A percentile compares a stretch with the other conserved stretches of the same genome.
These are phyloP conservation scores for Conus ventricosus DNA, from an alignment of 1,140 invertebrate species.

Conservation along the genomic window DNA sequence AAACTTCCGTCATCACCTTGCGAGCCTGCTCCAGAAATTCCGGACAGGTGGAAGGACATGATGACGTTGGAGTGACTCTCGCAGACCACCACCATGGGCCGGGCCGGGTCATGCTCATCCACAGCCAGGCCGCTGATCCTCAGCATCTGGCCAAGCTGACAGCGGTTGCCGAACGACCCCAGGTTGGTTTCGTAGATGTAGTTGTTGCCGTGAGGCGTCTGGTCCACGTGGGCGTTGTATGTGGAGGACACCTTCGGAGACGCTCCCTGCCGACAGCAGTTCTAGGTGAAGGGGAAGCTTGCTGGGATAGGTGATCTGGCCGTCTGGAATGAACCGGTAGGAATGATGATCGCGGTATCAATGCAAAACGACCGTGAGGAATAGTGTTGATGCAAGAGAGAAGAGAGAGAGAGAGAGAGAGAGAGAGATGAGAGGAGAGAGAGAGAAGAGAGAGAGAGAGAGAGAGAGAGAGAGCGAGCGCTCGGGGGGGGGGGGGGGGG, in stretches of 20 bases:
- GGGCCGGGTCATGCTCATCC: neutral
- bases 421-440: neutral
- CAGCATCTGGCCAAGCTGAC: neutral
- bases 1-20: neutral
- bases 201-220: neutral
- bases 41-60: neutral
- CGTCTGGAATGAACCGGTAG: neutral
- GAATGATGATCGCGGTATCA: too few species aligned
- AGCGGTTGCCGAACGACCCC: neutral
- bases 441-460: neutral
- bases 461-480: too few species aligned
- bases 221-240: neutral
- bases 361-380: too few species aligned
- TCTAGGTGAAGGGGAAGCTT: slow-evolving; percentile 4
- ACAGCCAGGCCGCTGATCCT: slow-evolving; percentile 28
- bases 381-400: neutral
- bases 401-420: neutral
- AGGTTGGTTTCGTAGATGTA: neutral
- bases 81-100: neutral
- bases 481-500: too few species aligned
- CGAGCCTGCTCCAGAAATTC: neutral
- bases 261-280: neutral
- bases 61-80: neutral
- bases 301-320: neutral
- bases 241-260: neutral